Evolutionary conservation across 1,140 invertebrate species (phyloP).

Genomic region (Cydia splendana): DNA sequence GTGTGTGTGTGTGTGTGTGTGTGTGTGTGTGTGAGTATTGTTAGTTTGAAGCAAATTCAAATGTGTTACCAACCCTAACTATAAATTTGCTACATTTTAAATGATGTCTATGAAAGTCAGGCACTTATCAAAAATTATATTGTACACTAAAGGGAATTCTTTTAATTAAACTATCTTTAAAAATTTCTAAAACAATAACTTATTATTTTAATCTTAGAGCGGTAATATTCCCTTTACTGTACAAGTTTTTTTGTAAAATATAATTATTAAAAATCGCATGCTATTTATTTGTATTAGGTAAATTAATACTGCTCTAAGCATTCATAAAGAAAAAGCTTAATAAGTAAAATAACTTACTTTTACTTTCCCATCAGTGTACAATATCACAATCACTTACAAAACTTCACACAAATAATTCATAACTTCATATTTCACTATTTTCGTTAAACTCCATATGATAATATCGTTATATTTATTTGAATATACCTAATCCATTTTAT

Average conservation of each 20-base stretch:
- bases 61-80: background rate
- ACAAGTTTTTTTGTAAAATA: conserved; percentile 48
- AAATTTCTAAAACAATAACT: conserved; percentile 37
- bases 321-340: conserved; percentile 56
- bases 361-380: conserved; percentile 74
- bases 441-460: background rate
- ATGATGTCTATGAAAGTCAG: background rate
- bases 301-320: conserved; percentile 69
- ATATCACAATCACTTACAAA: conserved; percentile 48
- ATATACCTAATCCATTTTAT: background rate
- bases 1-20: no score
- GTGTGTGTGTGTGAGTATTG: background rate
- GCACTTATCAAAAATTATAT: conserved; percentile 47
- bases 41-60: background rate
- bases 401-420: conserved; percentile 7
- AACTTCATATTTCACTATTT: background rate
- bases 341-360: conserved; percentile 64
- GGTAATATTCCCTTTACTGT: conserved; percentile 75
- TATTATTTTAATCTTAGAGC: conserved; percentile 64
- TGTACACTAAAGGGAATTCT: conserved; percentile 80
- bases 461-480: conserved; percentile 25
- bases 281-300: conserved; percentile 39
- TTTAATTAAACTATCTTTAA: conserved; percentile 40
- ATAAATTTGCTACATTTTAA: background rate
- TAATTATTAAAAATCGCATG: conserved; percentile 49